Evolutionary conservation across 2,113 vertebrate species (phyloP).

Genomic region (Ictalurus furcatus): DNA sequence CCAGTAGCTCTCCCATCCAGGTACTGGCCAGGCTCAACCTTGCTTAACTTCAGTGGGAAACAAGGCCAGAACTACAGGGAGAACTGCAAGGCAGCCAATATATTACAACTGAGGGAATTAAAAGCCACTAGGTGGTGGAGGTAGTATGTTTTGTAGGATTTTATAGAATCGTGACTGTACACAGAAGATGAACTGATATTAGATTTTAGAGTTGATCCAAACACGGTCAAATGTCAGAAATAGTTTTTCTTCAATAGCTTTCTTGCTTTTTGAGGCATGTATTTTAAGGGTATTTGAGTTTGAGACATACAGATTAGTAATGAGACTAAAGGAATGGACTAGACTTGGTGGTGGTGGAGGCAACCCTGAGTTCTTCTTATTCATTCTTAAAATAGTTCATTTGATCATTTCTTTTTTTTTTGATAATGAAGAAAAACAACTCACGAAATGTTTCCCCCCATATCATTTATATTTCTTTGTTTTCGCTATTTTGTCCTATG

Average conservation of each 20-base stretch:
- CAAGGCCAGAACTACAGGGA: no score
- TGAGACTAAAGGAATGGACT: not conserved
- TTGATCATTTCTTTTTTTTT: not conserved
- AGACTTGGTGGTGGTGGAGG: not conserved
- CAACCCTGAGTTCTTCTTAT: not conserved
- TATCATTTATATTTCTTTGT: not conserved
- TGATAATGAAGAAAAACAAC: not conserved
- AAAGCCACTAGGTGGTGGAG: not conserved
- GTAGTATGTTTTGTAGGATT: not conserved
- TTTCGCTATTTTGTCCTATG: not conserved
- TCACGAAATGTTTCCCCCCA: not conserved
- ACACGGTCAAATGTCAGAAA: not conserved
- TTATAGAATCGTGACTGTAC: not conserved
- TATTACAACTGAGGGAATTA: not conserved
- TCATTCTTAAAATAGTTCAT: no score
- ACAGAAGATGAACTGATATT: not conserved
- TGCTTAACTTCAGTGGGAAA: no score
- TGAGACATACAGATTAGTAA: not conserved
- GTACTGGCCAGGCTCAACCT: no score
- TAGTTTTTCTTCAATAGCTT: not conserved
- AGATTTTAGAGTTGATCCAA: not conserved
- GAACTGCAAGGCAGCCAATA: no score
- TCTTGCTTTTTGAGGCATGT: not conserved
- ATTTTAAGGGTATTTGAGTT: no score
- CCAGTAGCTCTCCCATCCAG: no score